phyloP scores from a whole-genome alignment of 2,797 vertebrate genomes.

The Bovichtus diacanthus region DNA sequence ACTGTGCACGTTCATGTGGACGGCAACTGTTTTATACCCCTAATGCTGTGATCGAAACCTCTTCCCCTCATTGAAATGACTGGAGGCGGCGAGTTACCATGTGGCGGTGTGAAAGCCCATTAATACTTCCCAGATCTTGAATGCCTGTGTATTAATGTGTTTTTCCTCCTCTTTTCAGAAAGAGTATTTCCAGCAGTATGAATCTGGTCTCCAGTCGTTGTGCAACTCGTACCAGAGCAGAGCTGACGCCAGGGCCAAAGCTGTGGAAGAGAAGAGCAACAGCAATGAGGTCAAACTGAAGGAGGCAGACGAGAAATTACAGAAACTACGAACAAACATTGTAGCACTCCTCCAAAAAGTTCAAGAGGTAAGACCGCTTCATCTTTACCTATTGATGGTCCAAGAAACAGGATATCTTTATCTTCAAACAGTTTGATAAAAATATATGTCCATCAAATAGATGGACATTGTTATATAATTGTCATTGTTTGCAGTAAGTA shows the following conservation, averaged over 20 bases:
- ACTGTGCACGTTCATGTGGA: too few relatives aligned
- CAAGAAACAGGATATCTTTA: background rate
- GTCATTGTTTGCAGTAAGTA: background rate
- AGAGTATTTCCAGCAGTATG: constrained; percentile 98
- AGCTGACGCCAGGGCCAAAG: constrained; percentile 92
- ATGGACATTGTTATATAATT: background rate
- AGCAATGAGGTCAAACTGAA: constrained; percentile 88
- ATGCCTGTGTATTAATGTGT: constrained; percentile 4
- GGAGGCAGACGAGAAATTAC: constrained; percentile 95
- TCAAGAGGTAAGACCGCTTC: constrained; percentile 89
- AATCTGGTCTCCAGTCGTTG: constrained; percentile 95
- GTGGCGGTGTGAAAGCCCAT: too few relatives aligned
- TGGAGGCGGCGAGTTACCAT: too few relatives aligned
- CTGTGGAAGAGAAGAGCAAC: constrained; percentile 92
- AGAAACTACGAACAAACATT: constrained; percentile 96
- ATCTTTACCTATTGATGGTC: background rate
- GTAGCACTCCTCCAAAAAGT: constrained; percentile 98
- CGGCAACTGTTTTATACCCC: too few relatives aligned
- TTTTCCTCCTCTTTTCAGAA: constrained; percentile 83
- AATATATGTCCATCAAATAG: background rate
- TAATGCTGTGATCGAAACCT: too few relatives aligned
- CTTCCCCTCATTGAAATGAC: too few relatives aligned
- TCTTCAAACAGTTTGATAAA: too few relatives aligned
- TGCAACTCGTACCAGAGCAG: constrained; percentile 97
- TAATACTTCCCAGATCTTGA: background rate